A percentile compares a stretch with the other conserved stretches of the same genome.
phyloP scores from a whole-genome alignment of 2,888 invertebrate genomes.

The Aspidiotus rigidus region DNA sequence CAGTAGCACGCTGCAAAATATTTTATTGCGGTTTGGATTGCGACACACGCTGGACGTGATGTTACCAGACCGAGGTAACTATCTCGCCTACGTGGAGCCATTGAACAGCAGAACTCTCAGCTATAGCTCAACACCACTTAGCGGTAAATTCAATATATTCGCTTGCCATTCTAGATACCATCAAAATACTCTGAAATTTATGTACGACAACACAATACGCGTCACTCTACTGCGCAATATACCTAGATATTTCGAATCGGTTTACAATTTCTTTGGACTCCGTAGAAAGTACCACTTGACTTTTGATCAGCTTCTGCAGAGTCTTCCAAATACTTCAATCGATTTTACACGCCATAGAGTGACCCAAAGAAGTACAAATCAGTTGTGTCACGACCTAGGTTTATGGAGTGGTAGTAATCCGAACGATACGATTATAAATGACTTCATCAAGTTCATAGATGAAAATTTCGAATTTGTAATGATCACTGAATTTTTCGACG shows the following conservation, averaged over 20 bases:
- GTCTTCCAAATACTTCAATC: background rate
- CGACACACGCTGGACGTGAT: slow-evolving; percentile 37
- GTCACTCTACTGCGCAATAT: slow-evolving; percentile 15
- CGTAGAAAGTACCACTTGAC: background rate
- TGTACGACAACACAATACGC: slow-evolving; percentile 14
- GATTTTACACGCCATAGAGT: background rate
- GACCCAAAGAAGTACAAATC: slow-evolving; percentile 37
- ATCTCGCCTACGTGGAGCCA: slow-evolving; percentile 37
- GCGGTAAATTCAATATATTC: slow-evolving; percentile 38
- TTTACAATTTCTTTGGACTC: slow-evolving; percentile 10
- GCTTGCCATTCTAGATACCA: slow-evolving; percentile 38
- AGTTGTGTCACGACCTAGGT: slow-evolving; percentile 39
- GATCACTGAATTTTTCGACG: slow-evolving; percentile 39
- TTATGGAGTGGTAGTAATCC: slow-evolving; percentile 33
- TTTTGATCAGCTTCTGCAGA: background rate
- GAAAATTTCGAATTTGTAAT: slow-evolving; percentile 39
- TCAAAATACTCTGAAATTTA: slow-evolving; percentile 35
- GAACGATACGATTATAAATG: slow-evolving; percentile 29
- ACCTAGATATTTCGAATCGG: slow-evolving; percentile 14
- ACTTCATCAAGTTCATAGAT: slow-evolving; percentile 38
- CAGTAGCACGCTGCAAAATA: slow-evolving; percentile 39
- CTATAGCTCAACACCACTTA: slow-evolving; percentile 27
- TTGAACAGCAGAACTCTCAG: slow-evolving; percentile 36
- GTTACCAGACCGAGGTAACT: slow-evolving; percentile 37
- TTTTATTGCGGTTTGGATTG: slow-evolving; percentile 38